Evolutionary conservation across 1,140 invertebrate species (phyloP).

Genomic region (Anastrepha obliqua): DNA sequence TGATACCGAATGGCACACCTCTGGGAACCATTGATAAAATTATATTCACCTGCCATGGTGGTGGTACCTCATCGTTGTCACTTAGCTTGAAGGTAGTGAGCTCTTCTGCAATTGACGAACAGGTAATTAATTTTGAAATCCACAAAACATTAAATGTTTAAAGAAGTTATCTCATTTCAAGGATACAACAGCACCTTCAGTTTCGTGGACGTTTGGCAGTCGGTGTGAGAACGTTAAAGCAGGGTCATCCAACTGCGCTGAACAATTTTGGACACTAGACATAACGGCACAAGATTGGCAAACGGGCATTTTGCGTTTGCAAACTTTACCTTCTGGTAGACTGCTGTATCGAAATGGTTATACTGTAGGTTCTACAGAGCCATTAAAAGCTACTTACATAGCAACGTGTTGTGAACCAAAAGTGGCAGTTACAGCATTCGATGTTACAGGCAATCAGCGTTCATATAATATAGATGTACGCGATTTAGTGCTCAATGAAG

Average conservation of each 20-base stretch:
- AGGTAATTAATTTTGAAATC: constrained; percentile 60
- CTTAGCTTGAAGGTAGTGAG: constrained; percentile 68
- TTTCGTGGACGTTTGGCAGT: constrained; percentile 75
- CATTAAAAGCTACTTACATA: constrained; percentile 78
- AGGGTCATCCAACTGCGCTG: constrained; percentile 74
- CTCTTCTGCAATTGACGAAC: constrained; percentile 61
- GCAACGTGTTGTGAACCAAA: constrained; percentile 79
- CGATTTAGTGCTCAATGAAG: constrained; percentile 71
- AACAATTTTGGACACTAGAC: constrained; percentile 79
- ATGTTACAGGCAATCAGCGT: constrained; percentile 78
- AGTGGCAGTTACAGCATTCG: constrained; percentile 77
- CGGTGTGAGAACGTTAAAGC: constrained; percentile 67
- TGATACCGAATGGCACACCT: constrained; percentile 74
- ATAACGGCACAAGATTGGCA: constrained; percentile 77
- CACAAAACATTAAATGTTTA: neutral
- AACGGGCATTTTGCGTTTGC: constrained; percentile 78
- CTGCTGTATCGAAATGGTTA: constrained; percentile 75
- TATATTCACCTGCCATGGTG: constrained; percentile 76
- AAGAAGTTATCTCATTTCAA: constrained; percentile 53
- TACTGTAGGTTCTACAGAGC: constrained; percentile 77
- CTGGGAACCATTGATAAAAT: constrained; percentile 77
- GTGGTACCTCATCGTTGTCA: constrained; percentile 63
- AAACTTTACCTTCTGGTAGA: constrained; percentile 75
- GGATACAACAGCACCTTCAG: constrained; percentile 73
- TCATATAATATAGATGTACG: constrained; percentile 78